A percentile compares a stretch with the other conserved stretches of the same genome.
Evolutionary conservation across 2,888 invertebrate genomes (phyloP).

Genomic region (Zonitis immaculata): DNA sequence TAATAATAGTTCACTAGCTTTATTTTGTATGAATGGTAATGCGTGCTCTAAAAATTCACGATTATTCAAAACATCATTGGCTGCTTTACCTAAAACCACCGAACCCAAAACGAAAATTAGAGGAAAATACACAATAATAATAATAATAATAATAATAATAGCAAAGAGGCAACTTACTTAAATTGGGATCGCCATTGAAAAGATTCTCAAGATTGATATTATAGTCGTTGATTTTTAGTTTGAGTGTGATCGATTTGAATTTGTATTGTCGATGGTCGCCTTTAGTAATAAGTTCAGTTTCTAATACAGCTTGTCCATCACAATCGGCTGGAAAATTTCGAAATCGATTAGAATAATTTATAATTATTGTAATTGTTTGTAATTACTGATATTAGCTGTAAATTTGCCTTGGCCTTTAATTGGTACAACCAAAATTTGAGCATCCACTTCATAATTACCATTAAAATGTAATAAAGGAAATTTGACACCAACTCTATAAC

Average conservation of each 20-base stretch:
- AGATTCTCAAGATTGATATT: constrained; percentile 54
- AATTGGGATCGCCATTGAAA: constrained; percentile 22
- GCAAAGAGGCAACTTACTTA: constrained; percentile 17
- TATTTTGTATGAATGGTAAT: constrained; percentile 56
- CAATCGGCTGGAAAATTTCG: constrained; percentile 50
- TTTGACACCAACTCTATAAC: constrained; percentile 50
- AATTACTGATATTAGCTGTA: constrained; percentile 54
- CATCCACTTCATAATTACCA: constrained; percentile 57
- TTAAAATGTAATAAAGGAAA: constrained; percentile 55
- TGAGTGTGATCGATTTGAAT: constrained; percentile 50
- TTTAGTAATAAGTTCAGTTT: constrained; percentile 42
- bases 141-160: no score
- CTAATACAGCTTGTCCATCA: constrained; percentile 46
- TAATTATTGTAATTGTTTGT: background rate
- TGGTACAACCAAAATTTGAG: constrained; percentile 54
- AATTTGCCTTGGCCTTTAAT: constrained; percentile 58
- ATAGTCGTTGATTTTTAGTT: constrained; percentile 56
- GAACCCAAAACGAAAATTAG: background rate
- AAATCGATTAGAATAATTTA: background rate
- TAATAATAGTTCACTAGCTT: constrained; percentile 51
- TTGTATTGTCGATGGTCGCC: constrained; percentile 49
- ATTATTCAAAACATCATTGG: constrained; percentile 58
- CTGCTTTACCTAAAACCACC: constrained; percentile 49
- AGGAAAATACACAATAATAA: no score
- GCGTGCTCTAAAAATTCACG: constrained; percentile 54